Evolutionary conservation across 2,113 vertebrate species (phyloP), one percentile per base, ranked within the genome.

Genomic region (Gobius niger): DNA sequence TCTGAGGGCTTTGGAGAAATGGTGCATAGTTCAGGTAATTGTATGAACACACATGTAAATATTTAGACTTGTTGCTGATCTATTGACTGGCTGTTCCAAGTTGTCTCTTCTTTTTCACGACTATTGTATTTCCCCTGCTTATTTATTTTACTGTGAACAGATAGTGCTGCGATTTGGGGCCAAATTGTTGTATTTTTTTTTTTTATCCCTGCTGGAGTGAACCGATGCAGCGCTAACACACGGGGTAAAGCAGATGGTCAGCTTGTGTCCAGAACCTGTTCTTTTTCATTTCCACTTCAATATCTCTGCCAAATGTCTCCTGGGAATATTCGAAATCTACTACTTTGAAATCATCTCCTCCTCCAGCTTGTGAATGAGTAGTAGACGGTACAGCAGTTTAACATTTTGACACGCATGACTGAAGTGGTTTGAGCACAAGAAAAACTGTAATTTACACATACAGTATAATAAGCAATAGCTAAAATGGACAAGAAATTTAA

Each of bases 171-270:
- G 16, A 46, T 61, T 47, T 72, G 40, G 56, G 54, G 59, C 73
- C 54, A 54, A 56, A 65, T 54, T 44, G 81, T 68, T 61, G 51
- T 60, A 72, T 47, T 52, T 50, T 67, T 72, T 41, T 47, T 52
- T 50, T 67, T 72, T 41, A 19, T 68, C 11, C 15, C 56, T 68
- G 64, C 60, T 72, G n/a, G 19, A 73, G 65, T 72, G 51, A 50
- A 10, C 11, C 64, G 67, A 70, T 75, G 64, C 78, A 70, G 4
- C n/a, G 19, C 71, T 84, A 74, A 85, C 80, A 73, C 78, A 76
- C 76, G 61, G 64, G 78, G 60, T 44, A 73, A 82, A 87, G 52
- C 89, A 90, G 90, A 91, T 90, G 85, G 90, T 79, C 77, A 76
- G 79, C 70, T 70, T 82, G 73, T 76, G 80, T 79, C 70, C 53